Conservation (phyloP, 2,797 vertebrate genomes). For the Halcyon leucocephala region DNA sequence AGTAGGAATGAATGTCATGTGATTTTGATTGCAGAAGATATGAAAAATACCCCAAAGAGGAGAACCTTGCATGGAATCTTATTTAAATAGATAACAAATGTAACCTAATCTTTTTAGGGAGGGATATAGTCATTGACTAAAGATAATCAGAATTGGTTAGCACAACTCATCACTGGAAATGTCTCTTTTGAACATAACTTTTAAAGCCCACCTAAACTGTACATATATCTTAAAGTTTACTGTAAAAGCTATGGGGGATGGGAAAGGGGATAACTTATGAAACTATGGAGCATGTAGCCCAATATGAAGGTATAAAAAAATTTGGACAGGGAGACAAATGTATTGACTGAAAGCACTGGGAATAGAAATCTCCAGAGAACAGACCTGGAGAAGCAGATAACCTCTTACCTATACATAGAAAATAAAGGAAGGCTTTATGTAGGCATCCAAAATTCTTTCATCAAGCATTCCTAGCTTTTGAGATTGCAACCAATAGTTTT, state of each 20-base stretch:
- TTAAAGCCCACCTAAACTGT: neutral
- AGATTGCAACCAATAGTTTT: neutral
- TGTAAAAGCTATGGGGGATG: neutral
- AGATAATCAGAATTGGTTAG: neutral
- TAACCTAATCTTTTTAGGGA: neutral
- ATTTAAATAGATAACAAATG: neutral
- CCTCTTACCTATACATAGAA: neutral
- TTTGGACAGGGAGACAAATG: neutral
- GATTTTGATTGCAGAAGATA: neutral
- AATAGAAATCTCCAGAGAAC: neutral
- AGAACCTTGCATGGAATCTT: neutral
- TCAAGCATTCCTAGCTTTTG: neutral
- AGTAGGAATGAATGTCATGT: neutral
- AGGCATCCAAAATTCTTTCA: neutral
- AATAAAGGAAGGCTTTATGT: neutral
- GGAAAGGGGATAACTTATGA: fast-evolving
- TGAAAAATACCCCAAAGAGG: neutral
- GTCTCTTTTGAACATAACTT: neutral
- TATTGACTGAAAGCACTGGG: neutral
- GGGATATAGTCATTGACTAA: neutral
- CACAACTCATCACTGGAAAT: neutral
- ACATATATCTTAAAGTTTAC: neutral
- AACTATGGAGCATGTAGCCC: neutral
- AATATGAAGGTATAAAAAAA: neutral
- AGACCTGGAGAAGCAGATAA: neutral